Conservation (phyloP, 1,140 invertebrate genomes). For the Ceratina australensis region DNA sequence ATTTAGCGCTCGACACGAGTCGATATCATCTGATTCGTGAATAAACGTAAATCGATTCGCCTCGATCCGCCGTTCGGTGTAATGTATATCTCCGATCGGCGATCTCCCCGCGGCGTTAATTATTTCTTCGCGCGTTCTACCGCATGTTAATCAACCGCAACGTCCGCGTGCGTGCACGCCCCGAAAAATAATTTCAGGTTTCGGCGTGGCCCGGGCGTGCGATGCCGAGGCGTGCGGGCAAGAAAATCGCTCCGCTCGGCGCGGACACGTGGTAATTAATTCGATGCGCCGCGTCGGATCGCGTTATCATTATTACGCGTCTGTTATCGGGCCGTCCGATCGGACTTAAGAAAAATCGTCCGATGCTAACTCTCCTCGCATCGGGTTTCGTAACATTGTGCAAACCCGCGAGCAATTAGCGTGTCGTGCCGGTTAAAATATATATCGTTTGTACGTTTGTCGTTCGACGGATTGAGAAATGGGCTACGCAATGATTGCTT, state of each 20-base stretch:
- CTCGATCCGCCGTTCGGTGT: constrained; percentile 11
- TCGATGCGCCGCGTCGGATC: constrained; percentile 46
- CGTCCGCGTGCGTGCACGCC: constrained; percentile 24
- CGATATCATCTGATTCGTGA: constrained; percentile 35
- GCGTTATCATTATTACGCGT: constrained; percentile 51
- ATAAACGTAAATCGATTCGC: constrained; percentile 30
- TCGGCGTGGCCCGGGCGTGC: neutral
- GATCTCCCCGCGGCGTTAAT: constrained; percentile 46
- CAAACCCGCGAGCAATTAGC: neutral
- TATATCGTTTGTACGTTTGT: neutral
- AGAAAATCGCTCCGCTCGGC: constrained; percentile 30
- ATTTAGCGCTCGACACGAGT: constrained; percentile 38
- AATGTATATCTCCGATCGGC: constrained; percentile 20
- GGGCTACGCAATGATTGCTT: neutral
- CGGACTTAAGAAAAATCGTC: constrained; percentile 4
- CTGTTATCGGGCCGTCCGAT: constrained; percentile 32
- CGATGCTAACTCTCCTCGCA: neutral
- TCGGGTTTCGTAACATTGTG: constrained; percentile 11
- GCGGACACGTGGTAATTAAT: constrained; percentile 56
- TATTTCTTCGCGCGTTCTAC: constrained; percentile 44
- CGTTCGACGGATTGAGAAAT: neutral
- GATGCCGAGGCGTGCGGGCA: constrained; percentile 20
- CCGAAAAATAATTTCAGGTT: constrained; percentile 52
- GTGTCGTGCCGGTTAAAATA: neutral
- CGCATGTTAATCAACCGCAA: constrained; percentile 57